A percentile compares a stretch with the other conserved stretches of the same genome.
Conservation (phyloP, 2,797 vertebrate species). For the Meriones psammophilus region DNA sequence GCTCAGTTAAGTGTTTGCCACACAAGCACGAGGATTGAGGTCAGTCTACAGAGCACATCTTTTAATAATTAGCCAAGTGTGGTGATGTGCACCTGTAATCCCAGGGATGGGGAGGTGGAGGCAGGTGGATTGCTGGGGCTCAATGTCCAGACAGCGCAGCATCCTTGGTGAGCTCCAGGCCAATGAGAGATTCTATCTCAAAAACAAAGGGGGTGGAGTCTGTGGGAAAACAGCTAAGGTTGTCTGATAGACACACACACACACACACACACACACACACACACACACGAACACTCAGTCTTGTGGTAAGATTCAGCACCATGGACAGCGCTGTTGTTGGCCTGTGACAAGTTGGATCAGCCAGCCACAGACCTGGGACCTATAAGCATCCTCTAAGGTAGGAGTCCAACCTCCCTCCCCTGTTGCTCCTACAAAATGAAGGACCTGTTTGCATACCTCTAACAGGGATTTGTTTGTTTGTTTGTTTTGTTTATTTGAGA, state of each 20-base stretch:
- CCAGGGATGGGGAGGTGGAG: too few relatives aligned
- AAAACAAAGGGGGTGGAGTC: background rate
- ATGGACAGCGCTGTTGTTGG: background rate
- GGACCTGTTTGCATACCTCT: background rate
- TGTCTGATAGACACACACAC: background rate
- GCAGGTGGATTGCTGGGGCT: too few relatives aligned
- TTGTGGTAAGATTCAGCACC: slow-evolving; percentile 60
- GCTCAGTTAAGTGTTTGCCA: background rate
- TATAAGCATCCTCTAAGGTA: background rate
- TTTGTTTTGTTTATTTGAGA: too few relatives aligned
- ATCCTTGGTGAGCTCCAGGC: background rate
- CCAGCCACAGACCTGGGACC: background rate
- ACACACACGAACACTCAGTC: too few relatives aligned
- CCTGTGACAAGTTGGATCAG: rapidly evolving
- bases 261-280: background rate
- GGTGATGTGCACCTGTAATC: too few relatives aligned
- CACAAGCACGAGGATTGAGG: background rate
- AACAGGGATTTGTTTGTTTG: too few relatives aligned
- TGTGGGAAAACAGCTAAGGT: background rate
- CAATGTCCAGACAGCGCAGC: too few relatives aligned
- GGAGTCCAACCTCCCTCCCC: background rate
- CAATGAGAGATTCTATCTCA: background rate
- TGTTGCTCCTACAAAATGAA: background rate
- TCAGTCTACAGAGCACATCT: background rate
- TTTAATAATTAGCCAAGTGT: background rate